Conservation (phyloP, 2,888 invertebrate species). For the Plebejus anna region DNA sequence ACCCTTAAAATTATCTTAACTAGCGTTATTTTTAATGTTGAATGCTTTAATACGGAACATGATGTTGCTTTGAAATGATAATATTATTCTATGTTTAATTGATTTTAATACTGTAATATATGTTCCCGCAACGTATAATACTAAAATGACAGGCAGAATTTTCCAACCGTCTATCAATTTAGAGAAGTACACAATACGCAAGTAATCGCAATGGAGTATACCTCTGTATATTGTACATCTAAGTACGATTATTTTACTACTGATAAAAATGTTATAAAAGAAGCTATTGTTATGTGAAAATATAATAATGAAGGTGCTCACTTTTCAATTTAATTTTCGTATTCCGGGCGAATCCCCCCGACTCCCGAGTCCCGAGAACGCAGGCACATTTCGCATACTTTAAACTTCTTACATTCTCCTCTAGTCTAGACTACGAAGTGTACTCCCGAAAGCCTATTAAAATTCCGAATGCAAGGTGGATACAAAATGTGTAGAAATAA, state of each 20-base stretch:
- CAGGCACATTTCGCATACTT: slow-evolving; percentile 21
- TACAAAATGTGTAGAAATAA: slow-evolving; percentile 10
- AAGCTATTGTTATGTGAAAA: not conserved
- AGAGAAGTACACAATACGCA: no score
- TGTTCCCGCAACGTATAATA: not conserved
- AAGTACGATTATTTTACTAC: not conserved
- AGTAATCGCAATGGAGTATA: no score
- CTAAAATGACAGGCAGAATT: not conserved
- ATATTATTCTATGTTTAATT: not conserved
- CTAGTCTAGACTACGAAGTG: slow-evolving; percentile 11
- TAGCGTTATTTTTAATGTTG: not conserved
- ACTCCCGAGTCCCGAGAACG: not conserved
- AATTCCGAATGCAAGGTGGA: slow-evolving; percentile 17
- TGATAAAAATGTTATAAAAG: not conserved
- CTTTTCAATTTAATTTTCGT: slow-evolving; percentile 24
- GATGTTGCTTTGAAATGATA: not conserved
- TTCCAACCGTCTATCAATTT: no score
- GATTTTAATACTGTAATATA: not conserved
- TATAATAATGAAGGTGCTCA: slow-evolving; percentile 19
- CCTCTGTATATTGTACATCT: no score
- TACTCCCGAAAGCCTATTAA: slow-evolving; percentile 23
- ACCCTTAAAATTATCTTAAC: not conserved
- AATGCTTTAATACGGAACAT: not conserved
- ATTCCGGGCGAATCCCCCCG: not conserved
- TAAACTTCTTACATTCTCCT: slow-evolving; percentile 17